Evolutionary conservation across 92 coral and sea anemone species (phyloP), one percentile per base, ranked within the genome.

Genomic region (Umimayanthus chanpuru): DNA sequence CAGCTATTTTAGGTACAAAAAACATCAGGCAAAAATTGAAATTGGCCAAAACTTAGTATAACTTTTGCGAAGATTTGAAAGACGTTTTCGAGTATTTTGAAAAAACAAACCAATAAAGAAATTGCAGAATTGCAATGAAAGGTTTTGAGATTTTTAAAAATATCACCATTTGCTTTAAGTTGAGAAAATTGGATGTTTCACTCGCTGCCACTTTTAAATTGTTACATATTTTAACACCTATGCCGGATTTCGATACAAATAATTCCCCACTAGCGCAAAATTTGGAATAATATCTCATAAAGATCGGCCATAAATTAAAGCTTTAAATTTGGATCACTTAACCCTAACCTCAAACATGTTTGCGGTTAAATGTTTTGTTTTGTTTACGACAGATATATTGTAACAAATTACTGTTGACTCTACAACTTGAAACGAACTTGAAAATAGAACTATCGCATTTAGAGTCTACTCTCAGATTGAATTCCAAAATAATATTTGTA

Each of bases 151-250:
- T 74, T 80, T 26, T n/a, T n/a, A n/a, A n/a, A 41, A 23, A 61
- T 82, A 65, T 28, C 75, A 29, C 86, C 30, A 28, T 70, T 66
- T 26, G 75, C 26, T 32, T 82, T 23, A 53, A 53, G 10, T n/a
- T 0, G 16, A 44, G 11, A 3, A 82, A 82, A 67, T 18, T 39
- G n/a, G 68, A 44, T 68, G 77, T 41, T 38, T 4, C 32, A 70
- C 87, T 77, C 28, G 87, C 64, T 49, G 77, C 5, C 65, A 70
- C 78, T 67, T 66, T 39, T 39, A 43, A 83, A 64, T 83, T 71
- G 61, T 49, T 28, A 70, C 36, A 83, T 44, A 58, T 16, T 70
- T 83, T 70, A 10, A 83, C 78, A 83, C 87, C 87, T 70, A 77
- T 44, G 36, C 36, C 36, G 36, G 44, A 70, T 21, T 83, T 71